Evolutionary conservation across 2,113 vertebrate species (phyloP).

Genomic region (Aythya baeri): DNA sequence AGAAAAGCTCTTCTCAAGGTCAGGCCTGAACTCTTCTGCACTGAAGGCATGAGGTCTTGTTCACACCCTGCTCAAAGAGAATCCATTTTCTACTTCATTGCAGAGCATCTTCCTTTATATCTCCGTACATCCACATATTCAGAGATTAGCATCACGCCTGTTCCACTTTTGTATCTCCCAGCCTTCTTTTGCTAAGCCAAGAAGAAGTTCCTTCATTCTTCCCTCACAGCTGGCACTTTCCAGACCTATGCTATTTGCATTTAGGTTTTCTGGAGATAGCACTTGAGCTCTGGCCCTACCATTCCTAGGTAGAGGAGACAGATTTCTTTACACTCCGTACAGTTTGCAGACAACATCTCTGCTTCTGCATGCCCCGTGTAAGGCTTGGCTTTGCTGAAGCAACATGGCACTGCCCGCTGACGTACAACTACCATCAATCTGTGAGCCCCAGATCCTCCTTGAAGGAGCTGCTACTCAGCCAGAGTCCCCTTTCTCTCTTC

Average conservation of each 20-base stretch:
- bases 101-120: neutral
- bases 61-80: neutral
- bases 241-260: neutral
- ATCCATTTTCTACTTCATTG: neutral
- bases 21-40: neutral
- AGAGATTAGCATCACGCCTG: accelerated
- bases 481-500: neutral
- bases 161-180: neutral
- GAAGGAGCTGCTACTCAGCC: neutral
- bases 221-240: neutral
- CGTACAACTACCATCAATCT: accelerated
- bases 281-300: neutral
- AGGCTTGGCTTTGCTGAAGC: neutral
- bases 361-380: neutral
- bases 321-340: neutral
- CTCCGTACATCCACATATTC: neutral
- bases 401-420: neutral
- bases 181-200: neutral
- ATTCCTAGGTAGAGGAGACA: neutral
- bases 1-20: neutral
- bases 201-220: neutral
- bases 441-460: neutral
- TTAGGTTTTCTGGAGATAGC: neutral
- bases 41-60: neutral
- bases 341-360: neutral